Evolutionary conservation across 1,140 invertebrate genomes (phyloP).

Genomic region (Venustaconcha ellipsiformis): DNA sequence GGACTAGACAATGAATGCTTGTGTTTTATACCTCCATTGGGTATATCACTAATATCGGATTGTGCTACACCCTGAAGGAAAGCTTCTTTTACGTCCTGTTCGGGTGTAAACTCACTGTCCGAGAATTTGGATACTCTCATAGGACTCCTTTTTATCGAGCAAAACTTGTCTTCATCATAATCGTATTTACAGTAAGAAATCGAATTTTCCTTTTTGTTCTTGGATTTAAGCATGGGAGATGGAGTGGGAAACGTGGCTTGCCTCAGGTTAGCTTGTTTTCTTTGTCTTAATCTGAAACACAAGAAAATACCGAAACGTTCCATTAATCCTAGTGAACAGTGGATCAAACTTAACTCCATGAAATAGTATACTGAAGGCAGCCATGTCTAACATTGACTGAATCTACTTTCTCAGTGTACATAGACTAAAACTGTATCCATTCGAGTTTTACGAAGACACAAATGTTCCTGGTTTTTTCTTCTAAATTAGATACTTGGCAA

Average conservation of each 20-base stretch:
- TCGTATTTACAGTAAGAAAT: conserved; percentile 40
- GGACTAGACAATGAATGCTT: conserved; percentile 15
- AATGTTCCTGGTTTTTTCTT: too few relatives aligned
- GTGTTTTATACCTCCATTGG: conserved; percentile 30
- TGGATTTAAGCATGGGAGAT: conserved; percentile 28
- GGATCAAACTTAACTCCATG: too few relatives aligned
- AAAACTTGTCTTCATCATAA: conserved; percentile 59
- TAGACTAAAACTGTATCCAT: too few relatives aligned
- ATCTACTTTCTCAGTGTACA: too few relatives aligned
- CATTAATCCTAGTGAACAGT: too few relatives aligned
- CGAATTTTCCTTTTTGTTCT: conserved; percentile 23
- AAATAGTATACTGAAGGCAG: too few relatives aligned
- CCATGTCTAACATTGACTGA: too few relatives aligned
- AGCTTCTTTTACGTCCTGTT: conserved; percentile 40
- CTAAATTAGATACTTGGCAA: too few relatives aligned
- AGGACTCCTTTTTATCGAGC: conserved; percentile 58
- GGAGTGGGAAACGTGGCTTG: conserved; percentile 24
- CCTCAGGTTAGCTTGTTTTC: conserved; percentile 3
- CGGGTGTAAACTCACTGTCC: conserved; percentile 38
- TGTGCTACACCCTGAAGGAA: conserved; percentile 33
- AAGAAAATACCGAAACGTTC: not conserved
- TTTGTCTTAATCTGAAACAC: conserved; percentile 16
- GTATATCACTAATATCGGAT: conserved; percentile 9
- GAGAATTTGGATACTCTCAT: conserved; percentile 54
- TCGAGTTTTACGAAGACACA: too few relatives aligned